Evolutionary conservation across 2,888 invertebrate species (phyloP), one percentile per base, ranked within the genome.

Genomic region (Candidula unifasciata): DNA sequence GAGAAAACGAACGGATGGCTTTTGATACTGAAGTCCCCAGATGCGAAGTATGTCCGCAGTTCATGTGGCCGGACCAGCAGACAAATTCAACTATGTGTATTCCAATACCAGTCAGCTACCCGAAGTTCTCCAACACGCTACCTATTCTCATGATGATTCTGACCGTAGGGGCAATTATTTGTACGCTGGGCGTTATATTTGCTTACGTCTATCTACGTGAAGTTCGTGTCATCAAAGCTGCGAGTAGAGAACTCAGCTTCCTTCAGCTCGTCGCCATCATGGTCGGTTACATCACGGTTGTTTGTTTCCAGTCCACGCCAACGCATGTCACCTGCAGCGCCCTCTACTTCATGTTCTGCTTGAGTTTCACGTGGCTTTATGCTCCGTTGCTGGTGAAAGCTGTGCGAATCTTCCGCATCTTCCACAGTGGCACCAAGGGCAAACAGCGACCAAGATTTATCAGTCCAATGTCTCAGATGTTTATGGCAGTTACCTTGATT

Each of bases 181-280:
- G 18, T n/a, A 73, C 85, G 3, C 2, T 83, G n/a, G 33, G 37
- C 18, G 69, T 87, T 33, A 69, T 85, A 24, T 68, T 71, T 10
- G 85, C 85, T 64, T 88, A 84, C 82, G 64, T 86, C 30, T 73
- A 64, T 24, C 77, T 86, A 77, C 80, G 87, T 30, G 69, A 87
- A 16, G 87, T 85, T n/a, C 86, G 89, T 18, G 86, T 91, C 37
- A 91, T 92, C 77, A 91, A 91, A 83, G 91, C 92, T 5, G 89
- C 90, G 3, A 90, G 90, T 60, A 85, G 90, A 52, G 91, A 91
- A 64, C 88, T 92, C 64, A 89, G 89, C 66, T 89, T 88, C 82
- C 84, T 92, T 64, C 89, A 91, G 87, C 87, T 91, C 33, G 80
- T 85, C 6, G 92, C 91, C 21, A 86, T 90, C 30, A 76, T 88